A percentile compares a stretch with the other conserved stretches of the same genome.
Conservation (phyloP, 2,888 invertebrate species). For the Drosophila hamatofila region DNA sequence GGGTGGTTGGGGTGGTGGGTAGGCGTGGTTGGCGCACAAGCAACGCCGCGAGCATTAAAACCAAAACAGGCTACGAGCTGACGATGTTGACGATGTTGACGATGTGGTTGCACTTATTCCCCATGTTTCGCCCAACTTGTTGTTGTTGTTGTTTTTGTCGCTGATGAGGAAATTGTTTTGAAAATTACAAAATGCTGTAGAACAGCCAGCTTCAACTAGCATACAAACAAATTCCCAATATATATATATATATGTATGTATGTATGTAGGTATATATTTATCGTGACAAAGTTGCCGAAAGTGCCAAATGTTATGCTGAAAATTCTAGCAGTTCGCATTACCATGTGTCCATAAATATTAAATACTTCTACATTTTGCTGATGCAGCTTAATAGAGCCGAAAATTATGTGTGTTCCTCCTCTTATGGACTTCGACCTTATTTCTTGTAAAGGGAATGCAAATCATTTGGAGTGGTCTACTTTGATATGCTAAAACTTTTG, state of each 20-base stretch:
- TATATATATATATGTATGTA: background rate
- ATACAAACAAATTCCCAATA: constrained; percentile 1
- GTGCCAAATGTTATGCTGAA: background rate
- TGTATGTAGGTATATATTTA: background rate
- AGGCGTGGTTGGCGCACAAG: constrained; percentile 42
- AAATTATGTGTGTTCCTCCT: background rate
- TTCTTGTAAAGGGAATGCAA: background rate
- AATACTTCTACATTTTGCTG: background rate
- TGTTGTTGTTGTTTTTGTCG: constrained; percentile 19
- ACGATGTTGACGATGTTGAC: constrained; percentile 67
- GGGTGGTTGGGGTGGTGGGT: background rate
- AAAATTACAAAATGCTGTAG: constrained; percentile 54
- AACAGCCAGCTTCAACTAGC: constrained; percentile 22
- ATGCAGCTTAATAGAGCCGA: background rate
- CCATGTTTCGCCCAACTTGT: constrained; percentile 17
- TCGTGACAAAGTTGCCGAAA: background rate
- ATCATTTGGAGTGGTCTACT: background rate
- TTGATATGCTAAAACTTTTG: no score
- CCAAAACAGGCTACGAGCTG: constrained; percentile 61
- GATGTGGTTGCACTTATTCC: constrained; percentile 63
- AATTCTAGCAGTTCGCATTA: background rate
- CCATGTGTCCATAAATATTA: background rate
- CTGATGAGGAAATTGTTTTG: constrained; percentile 78
- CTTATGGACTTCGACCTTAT: background rate
- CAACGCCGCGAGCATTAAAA: constrained; percentile 69